Evolutionary conservation across 2,113 vertebrate species (phyloP), one percentile per base, ranked within the genome.

Genomic region (Heptranchias perlo): DNA sequence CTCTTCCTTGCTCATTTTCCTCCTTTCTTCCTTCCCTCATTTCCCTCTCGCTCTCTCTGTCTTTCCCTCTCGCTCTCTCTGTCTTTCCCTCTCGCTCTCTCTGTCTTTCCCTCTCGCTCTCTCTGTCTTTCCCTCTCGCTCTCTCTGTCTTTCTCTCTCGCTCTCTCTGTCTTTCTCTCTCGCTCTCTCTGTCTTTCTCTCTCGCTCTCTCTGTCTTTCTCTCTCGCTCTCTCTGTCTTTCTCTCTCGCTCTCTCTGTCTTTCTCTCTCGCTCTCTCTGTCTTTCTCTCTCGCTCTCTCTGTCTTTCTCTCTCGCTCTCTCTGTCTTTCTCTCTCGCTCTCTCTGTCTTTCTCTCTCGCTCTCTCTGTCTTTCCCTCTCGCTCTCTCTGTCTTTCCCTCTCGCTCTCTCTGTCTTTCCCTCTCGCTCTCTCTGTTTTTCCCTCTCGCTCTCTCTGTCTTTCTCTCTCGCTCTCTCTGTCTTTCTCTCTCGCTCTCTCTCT

Each of bases 11-110:
- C 58, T 58, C 52, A 54, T 54, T 54, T 54, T 6, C 6, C 6
- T 54, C 52, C 52, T 54, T 54, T 54, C 52, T 54, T 78, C 52
- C 84, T 61, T 62, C 62, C 54, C 47, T 96, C 78, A 62, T 49
- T 35, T 25, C 96, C 47, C 44, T 89, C 62, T 44, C 73, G 16
- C 39, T n/a, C 96, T 94, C 96, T 96, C 91, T 39, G 39, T 61
- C 96, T 96, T 54, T n/a, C 96, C 94, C 96, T 44, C 61, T 23
- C 92, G 11, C 35, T 16, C 54, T 49, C 61, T 54, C 52, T 6
- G 2, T 54, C 52, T 54, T 6, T 6, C 52, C 52, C 52, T 54
- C 52, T 54, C 52, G 2, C 52, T 54, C 52, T 54, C 52, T 54
- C 52, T 54, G 2, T 54, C 52, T 6, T 54, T 6, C 52, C 6